Base-by-base conservation (phyloP, 2,888 invertebrate species). In the Scaptomyza polygonia region DNA sequence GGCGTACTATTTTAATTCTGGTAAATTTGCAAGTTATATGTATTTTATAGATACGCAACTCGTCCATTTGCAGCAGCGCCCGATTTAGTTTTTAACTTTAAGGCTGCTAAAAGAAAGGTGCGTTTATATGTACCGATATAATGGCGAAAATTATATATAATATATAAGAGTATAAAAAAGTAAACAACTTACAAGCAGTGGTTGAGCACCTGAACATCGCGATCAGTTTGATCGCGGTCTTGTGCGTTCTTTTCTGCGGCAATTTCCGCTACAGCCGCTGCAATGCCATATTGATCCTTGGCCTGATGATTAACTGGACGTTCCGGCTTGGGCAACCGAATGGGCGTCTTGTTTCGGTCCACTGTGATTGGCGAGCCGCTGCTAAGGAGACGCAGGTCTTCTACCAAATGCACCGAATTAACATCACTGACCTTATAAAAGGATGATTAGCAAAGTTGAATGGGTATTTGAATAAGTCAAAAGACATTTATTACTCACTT, bases 151-250 rank as follows among this genome's bases (percentile, higher is more conserved):
- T n/a, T n/a, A n/a, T n/a, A n/a, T n/a, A n/a, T n/a, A n/a, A n/a
- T n/a, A n/a, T n/a, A n/a, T n/a, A n/a, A n/a, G n/a, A n/a, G n/a
- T n/a, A 25, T 1, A 30, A 30, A 29, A 30, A 29, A 27, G 16
- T 8, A 27, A 39, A 7, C n/a, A 29, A 73, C 73, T 21, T 73
- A 74, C 74, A 99, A 99, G 92, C 99, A 99, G 88, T 97, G 97
- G 91, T 98, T 98, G 67, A 99, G 93, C 84, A 99, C 97, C 54
- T 96, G 96, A 71, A 99, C 98, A 92, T 99, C 98, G 72, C 97
- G 94, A 91, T 98, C 98, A 89, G 97, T 97, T 81, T 97, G 96
- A 92, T 98, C 98, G 67, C 97, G 97, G 96, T 54, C 97, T 96
- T 21, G 97, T 95, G 73, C 97, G 96, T 21, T 96, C 95, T 27